Base-by-base conservation (phyloP, 2,797 vertebrate genomes). In the Dicrostonyx torquatus region DNA sequence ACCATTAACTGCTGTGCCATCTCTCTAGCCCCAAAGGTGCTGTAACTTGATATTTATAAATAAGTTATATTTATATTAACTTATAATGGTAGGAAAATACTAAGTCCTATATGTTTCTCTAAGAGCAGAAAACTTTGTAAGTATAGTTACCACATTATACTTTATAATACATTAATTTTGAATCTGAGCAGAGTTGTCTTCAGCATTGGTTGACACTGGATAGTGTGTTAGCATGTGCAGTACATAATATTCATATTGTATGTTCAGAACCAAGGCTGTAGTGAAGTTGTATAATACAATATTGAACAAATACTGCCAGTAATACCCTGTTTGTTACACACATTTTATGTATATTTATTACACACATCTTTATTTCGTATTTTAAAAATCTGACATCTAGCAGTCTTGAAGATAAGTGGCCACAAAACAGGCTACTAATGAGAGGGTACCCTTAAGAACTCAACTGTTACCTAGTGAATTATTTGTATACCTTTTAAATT, bases 371-470 rank as follows among this genome's bases (percentile, higher is more conserved):
- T 68, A 50, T 73, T 87, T 72, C 15, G 0, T 62, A 76, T 76
- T 86, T 95, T 53, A 43, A 68, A 85, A 92, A 60, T 62, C 48
- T 64, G 88, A 68, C 18, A n/a, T 82, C 58, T 68, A 73, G 43
- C 6, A 3, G 90, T 12, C 55, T 90, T 78, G 34, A 87, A 88
- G 80, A 62, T 34, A 11, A 43, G 3, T 89, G 84, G 11, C 82
- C 3, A 95, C 66, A 78, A 90, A 94, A 24, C 60, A n/a, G 9
- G 17, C 73, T 78, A 12, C 80, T 92, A 85, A 66, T 60, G 26
- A 73, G 31, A 22, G 29, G 14, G 12, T 4, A 6, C 20, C 18
- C 15, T 24, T 50, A 45, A 82, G 82, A 78, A 5, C 29, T 22
- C 31, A 43, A 20, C 45, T 80, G 55, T 34, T 15, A 43, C 37